phyloP scores from a whole-genome alignment of 64 coral and sea anemone species.

The Orbicella faveolata region DNA sequence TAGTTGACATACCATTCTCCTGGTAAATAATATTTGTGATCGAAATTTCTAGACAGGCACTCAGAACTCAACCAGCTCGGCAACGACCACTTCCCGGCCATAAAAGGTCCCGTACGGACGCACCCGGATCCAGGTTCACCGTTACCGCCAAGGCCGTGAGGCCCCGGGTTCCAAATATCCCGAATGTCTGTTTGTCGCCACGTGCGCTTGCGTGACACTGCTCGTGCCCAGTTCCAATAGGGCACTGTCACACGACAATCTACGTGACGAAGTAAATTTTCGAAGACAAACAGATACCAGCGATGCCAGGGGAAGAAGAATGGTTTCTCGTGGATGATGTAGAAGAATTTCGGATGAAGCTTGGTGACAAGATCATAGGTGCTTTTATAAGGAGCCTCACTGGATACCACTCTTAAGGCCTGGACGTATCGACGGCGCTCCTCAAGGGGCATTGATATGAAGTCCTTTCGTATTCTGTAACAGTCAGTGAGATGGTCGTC shows the following conservation, averaged over 20 bases:
- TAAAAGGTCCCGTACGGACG: slow-evolving; percentile 65
- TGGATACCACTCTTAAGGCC: slow-evolving; percentile 51
- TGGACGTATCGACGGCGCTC: slow-evolving; percentile 50
- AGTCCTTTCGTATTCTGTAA: slow-evolving; percentile 71
- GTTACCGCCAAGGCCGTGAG: slow-evolving; percentile 76
- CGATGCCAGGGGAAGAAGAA: slow-evolving; percentile 88
- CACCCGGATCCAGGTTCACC: slow-evolving; percentile 15
- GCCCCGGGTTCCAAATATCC: slow-evolving; percentile 76
- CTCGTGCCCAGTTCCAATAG: slow-evolving; percentile 78
- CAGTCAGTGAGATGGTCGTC: slow-evolving; percentile 47
- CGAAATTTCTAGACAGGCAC: slow-evolving; percentile 61
- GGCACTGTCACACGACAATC: slow-evolving; percentile 86
- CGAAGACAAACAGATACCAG: slow-evolving; percentile 61
- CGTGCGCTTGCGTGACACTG: slow-evolving; percentile 14
- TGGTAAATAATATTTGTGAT: slow-evolving; percentile 2
- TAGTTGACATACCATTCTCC: slow-evolving; percentile 12
- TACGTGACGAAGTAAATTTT: slow-evolving; percentile 68
- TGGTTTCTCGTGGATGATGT: slow-evolving; percentile 25
- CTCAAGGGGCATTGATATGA: slow-evolving; percentile 59
- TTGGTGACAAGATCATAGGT: slow-evolving; percentile 46
- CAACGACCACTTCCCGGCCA: slow-evolving; percentile 20
- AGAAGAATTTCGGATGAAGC: slow-evolving; percentile 46
- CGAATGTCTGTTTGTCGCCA: slow-evolving; percentile 36
- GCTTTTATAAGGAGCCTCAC: slow-evolving; percentile 12
- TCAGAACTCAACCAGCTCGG: slow-evolving; percentile 8